Base-by-base conservation (phyloP, 2,797 vertebrate species). In the Tympanoctomys barrerae region DNA sequence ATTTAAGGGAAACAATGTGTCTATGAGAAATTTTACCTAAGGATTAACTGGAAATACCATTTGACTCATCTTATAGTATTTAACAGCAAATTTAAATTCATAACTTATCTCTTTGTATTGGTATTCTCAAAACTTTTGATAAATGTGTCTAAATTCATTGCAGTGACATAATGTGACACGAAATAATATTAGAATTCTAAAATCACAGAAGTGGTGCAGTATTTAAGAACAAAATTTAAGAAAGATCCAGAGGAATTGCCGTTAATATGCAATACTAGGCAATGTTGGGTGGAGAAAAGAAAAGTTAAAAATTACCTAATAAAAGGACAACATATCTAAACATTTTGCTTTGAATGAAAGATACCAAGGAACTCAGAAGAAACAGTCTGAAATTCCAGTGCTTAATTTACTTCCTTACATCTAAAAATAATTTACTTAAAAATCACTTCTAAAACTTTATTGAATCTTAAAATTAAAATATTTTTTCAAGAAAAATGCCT, bases 61-160 rank as follows among this genome's bases (percentile, higher is more conserved):
- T 89, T 94, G 81, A 8, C 31, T 91, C 9, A 33, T 83, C 54
- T 89, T 62, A 73, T 82, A 87, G 91, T 89, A 94, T 84, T 87
- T 87, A 95, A 96, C 95, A 77, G 73, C 62, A 91, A 84, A 95
- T 95, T 97, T 89, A 96, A 95, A 94, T 91, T 94, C 54, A 78
- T 73, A 86, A 87, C 75, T 94, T 87, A 87, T 71, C 80, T 95
- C 91, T 62, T 54, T 57, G 18, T 80, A 36, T 87, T 91, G 77
- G 52, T 95, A 93, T 64, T 94, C 89, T 94, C 84, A 64, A 97
- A 87, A 97, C 61, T 79, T 97, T 95, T 93, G 84, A 96, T 75
- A 19, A 95, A 94, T 94, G 93, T 96, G 79, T 91, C 80, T 75
- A 92, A 91, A n/a, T 89, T 84, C 71, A 81, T 89, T 93, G 52